These are phyloP conservation scores for Fistularia tabacaria DNA, from an alignment of 2,797 vertebrate species.

Conservation along the genomic window DNA sequence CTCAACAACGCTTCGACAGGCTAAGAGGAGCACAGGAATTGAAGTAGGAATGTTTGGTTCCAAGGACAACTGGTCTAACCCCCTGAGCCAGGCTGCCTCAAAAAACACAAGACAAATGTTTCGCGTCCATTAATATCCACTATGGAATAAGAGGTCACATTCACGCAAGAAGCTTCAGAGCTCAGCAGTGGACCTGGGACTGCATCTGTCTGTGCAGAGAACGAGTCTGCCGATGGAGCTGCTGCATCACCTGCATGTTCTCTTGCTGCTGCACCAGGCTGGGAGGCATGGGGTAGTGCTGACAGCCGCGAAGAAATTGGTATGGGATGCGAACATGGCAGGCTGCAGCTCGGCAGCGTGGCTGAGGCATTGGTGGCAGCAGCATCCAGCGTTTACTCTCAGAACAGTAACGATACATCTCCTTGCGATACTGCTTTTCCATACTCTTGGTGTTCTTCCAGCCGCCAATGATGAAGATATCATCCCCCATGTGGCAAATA, in stretches of 20 bases:
- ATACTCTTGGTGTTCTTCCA: conserved; percentile 99
- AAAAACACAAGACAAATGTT: too few species aligned
- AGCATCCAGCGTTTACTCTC: conserved; percentile 97
- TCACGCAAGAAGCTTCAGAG: too few species aligned
- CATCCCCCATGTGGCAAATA: conserved; percentile 89
- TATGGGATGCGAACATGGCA: conserved; percentile 95
- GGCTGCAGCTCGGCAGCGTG: conserved; percentile 91
- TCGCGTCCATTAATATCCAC: too few species aligned
- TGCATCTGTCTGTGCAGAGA: conserved; percentile 89
- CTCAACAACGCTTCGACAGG: too few species aligned
- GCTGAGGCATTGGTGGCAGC: conserved; percentile 96
- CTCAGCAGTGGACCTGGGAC: conserved; percentile 96
- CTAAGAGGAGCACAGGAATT: too few species aligned
- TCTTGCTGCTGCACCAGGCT: conserved; percentile 95
- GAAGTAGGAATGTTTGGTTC: too few species aligned
- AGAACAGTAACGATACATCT: conserved; percentile 95
- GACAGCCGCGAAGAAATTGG: conserved; percentile 91
- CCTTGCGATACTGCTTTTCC: conserved; percentile 97
- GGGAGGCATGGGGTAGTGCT: conserved; percentile 96
- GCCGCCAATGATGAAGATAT: conserved; percentile 94
- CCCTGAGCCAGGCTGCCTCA: too few species aligned
- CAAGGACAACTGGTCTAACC: too few species aligned
- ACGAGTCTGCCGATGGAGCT: conserved; percentile 91
- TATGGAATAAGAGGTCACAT: too few species aligned
- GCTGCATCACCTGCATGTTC: conserved; percentile 97